Base-by-base conservation (phyloP, 2,113 vertebrate genomes). In the Xenus cinereus region DNA sequence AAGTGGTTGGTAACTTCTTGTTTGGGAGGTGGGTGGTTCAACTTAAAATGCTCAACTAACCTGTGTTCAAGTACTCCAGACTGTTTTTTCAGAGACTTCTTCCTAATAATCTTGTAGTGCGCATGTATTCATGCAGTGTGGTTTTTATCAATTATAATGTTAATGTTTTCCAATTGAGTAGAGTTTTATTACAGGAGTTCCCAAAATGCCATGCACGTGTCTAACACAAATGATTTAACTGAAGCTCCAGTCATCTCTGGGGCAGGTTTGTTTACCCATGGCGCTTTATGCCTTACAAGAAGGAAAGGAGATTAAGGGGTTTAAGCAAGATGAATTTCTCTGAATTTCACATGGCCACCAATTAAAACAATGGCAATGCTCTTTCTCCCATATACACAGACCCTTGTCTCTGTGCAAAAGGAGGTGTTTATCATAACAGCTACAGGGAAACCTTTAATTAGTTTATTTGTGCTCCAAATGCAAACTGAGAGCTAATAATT, bases 371-470 rank as follows among this genome's bases (percentile, higher is more conserved):
- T 64, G 66, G 35, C 48, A 53, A 1, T 82, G 48, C 39, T 75
- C 73, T 63, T 82, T 87, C 35, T 76, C 60, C 80, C 30, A 5
- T 68, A 79, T 37, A 62, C 26, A 56, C 59, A 84, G 72, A 63
- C 64, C 45, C 14, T 54, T 66, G 67, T 73, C 64, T 80, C 20
- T 23, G 10, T 85, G 41, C 59, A 67, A 48, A 78, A 76, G 30
- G 43, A 56, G 75, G 45, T 84, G 75, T 85, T 93, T 94, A 85
- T 95, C 32, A 24, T 90, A 84, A 89, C 35, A 85, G 48, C 82
- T 75, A 56, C 66, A 72, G 82, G 81, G 91, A 95, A 94, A 62
- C 84, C 89, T 96, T 94, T 93, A 93, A 93, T 96, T 91, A 91
- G 87, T 93, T 97, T 92, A 89, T 95, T 84, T 94, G 86, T 79